Evolutionary conservation across 1,140 invertebrate species (phyloP), one percentile per base, ranked within the genome.

Genomic region (Cherax destructor): DNA sequence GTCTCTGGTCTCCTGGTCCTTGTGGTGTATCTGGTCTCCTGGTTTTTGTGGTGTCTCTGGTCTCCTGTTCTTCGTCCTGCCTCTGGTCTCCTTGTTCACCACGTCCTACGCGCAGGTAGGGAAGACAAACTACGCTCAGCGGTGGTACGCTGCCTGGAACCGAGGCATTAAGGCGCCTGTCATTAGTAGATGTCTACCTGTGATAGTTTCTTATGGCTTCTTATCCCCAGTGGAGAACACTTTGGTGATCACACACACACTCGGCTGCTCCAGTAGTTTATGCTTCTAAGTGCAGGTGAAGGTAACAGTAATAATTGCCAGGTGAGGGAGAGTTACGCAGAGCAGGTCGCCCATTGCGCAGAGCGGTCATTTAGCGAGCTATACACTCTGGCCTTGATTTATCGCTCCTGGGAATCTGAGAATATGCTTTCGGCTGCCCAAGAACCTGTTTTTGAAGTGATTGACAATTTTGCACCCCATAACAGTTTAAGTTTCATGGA

Each of bases 131-230:
- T 24, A 80, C 52, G 56, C 52, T n/a, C 56, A 59, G 50, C 24
- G 78, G 21, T 56, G 16, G n/a, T 56, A 80, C 18, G 6, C 78
- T 80, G 21, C 56, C 13, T 80, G 78, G 78, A 49, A 80, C 78
- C 50, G 16, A 80, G 78, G 78, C 49, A 56, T 59, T 80, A 59
- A 21, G 56, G 50, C 50, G 56, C 56, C 56, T 24, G 11, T 80
- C 78, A 80, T 56, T 80, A 59, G 50, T 50, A 80, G 78, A 80
- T 80, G 78, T 80, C 78, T 80, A 41, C 49, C 78, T 56, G 78
- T 13, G 78, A 80, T 80, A 80, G 78, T 59, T 80, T 80, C n/a
- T 80, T n/a, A 80, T 13, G 69, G 69, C 21, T 24, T 6, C 1
- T 74, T 24, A 30, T 74, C 24, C 21, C 24, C 69, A 9, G 11